Percentiles rank a stretch among this genome's conserved stretches.
phyloP scores from a whole-genome alignment of 37 sponge, comb jelly and placozoan genomes.

The Diacarnus erythraeanus region DNA sequence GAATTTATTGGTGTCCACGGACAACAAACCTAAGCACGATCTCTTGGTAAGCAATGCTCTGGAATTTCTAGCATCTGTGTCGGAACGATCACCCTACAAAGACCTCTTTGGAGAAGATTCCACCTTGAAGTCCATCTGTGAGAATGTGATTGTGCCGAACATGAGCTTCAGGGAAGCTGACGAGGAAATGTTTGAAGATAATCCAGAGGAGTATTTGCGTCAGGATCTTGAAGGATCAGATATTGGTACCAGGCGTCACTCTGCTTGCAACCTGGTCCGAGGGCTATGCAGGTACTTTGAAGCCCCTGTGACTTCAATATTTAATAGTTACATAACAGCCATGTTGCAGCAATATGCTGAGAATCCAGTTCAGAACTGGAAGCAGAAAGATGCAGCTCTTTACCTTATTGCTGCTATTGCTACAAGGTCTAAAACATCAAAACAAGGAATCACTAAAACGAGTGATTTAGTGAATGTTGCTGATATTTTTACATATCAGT shows the following conservation, averaged over 20 bases:
- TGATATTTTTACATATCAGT: slow-evolving; percentile 84
- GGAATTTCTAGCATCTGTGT: slow-evolving; percentile 95
- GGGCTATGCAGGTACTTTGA: slow-evolving; percentile 89
- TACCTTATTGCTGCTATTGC: slow-evolving; percentile 96
- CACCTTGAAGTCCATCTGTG: slow-evolving; percentile 85
- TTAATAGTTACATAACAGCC: slow-evolving; percentile 65
- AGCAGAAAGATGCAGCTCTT: slow-evolving; percentile 86
- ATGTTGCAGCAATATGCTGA: slow-evolving; percentile 75
- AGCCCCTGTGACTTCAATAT: slow-evolving; percentile 79
- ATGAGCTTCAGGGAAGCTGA: slow-evolving; percentile 88
- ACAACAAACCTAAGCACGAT: slow-evolving; percentile 85
- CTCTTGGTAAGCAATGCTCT: slow-evolving; percentile 91
- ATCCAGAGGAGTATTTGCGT: slow-evolving; percentile 96
- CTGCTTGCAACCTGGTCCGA: slow-evolving; percentile 93
- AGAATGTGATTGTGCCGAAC: slow-evolving; percentile 91
- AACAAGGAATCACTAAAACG: slow-evolving; percentile 91
- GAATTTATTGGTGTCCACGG: slow-evolving; percentile 88
- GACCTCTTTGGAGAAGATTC: slow-evolving; percentile 81
- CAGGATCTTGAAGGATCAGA: slow-evolving; percentile 96
- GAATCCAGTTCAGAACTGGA: slow-evolving; percentile 86
- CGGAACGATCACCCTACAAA: slow-evolving; percentile 87
- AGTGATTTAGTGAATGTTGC: slow-evolving; percentile 88
- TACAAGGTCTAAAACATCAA: slow-evolving; percentile 81
- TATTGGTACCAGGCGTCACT: slow-evolving; percentile 93
- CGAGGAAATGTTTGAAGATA: slow-evolving; percentile 97